phyloP scores from a whole-genome alignment of 2,888 invertebrate species.

The Patella pellucida region DNA sequence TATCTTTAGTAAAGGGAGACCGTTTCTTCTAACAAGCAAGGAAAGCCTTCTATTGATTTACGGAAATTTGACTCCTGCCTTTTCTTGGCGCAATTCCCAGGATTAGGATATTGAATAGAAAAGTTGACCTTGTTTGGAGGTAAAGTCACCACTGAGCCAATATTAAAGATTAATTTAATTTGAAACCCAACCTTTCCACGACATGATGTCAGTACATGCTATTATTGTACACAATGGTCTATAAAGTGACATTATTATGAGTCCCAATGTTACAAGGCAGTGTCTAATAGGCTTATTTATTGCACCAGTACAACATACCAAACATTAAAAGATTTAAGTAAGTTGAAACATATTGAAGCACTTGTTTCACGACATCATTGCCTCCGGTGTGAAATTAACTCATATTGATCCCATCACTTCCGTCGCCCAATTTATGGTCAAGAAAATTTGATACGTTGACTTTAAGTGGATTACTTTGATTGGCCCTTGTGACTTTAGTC shows the following conservation, averaged over 20 bases:
- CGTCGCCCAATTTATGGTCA: constrained; percentile 11
- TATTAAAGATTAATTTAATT: constrained; percentile 5
- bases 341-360: no score
- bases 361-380: no score
- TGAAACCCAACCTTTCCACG: neutral
- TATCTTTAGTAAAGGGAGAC: neutral
- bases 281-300: no score
- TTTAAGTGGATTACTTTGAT: constrained; percentile 11
- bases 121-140: neutral
- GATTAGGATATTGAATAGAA: constrained; percentile 9
- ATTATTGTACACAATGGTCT: no score
- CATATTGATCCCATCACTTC: neutral
- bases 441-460: constrained; percentile 5
- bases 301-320: no score
- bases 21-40: constrained; percentile 2
- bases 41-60: neutral
- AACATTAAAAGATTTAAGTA: no score
- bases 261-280: no score
- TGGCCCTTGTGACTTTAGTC: constrained; percentile 4
- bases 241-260: no score
- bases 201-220: no score
- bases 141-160: neutral
- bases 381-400: neutral
- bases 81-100: constrained; percentile 11
- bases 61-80: constrained; percentile 5